Evolutionary conservation across 2,797 vertebrate genomes (phyloP).

Genomic region (Dryobates pubescens): DNA sequence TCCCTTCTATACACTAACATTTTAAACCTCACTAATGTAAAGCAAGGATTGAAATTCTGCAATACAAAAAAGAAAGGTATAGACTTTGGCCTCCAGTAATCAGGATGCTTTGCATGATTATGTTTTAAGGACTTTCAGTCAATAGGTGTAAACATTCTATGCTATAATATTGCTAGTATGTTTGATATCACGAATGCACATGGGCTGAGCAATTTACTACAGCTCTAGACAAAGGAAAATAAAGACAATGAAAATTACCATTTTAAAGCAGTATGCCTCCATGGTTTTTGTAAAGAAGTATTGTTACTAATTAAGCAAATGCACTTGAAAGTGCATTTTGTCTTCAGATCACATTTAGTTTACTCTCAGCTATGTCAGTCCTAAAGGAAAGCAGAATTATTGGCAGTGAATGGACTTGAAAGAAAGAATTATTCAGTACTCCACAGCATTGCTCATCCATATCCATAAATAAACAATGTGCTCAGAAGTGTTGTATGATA

Average conservation of each 20-base stretch:
- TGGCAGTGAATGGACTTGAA: not conserved
- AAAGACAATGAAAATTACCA: not conserved
- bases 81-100: not conserved
- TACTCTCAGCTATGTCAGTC: not conserved
- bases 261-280: not conserved
- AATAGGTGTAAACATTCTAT: constrained; percentile 15
- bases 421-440: not conserved
- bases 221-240: not conserved
- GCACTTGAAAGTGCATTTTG: not conserved
- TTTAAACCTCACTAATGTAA: not conserved
- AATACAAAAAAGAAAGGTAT: not conserved
- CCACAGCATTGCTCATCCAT: not conserved
- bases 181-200: not conserved
- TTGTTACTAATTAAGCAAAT: not conserved
- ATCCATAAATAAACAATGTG: not conserved
- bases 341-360: not conserved
- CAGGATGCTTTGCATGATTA: not conserved
- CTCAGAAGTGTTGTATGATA: not conserved
- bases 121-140: not conserved
- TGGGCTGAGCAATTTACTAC: not conserved
- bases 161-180: not conserved
- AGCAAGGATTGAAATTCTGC: not conserved
- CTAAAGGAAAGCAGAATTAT: not conserved
- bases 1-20: not conserved
- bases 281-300: not conserved